phyloP scores from a whole-genome alignment of 2,888 invertebrate species.

The Acronicta aceris region DNA sequence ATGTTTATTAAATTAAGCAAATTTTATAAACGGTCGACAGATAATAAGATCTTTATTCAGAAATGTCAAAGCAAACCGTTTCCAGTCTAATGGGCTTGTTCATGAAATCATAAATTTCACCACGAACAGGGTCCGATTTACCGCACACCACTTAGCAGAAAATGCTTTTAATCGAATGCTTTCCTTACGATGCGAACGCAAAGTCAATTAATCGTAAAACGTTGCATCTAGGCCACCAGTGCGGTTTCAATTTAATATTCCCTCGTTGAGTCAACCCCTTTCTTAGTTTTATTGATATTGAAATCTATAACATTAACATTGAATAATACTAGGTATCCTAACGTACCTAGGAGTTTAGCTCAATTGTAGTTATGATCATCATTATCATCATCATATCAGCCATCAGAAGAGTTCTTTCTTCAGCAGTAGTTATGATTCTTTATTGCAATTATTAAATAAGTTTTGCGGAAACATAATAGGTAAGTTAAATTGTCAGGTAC shows the following conservation, averaged over 20 bases:
- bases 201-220: slow-evolving; percentile 35
- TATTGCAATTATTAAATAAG: too few relatives aligned
- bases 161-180: slow-evolving; percentile 32
- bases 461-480: too few relatives aligned
- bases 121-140: slow-evolving; percentile 8
- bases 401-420: too few relatives aligned
- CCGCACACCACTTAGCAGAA: slow-evolving; percentile 12
- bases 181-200: slow-evolving; percentile 24
- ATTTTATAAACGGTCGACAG: neutral
- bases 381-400: too few relatives aligned
- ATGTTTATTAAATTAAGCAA: neutral
- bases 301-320: neutral
- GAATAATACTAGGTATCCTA: neutral
- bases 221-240: slow-evolving; percentile 20
- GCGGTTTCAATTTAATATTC: slow-evolving; percentile 14
- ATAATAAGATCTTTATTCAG: neutral
- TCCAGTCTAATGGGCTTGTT: slow-evolving; percentile 1
- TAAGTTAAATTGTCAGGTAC: too few relatives aligned
- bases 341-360: neutral
- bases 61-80: slow-evolving; percentile 11
- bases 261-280: neutral
- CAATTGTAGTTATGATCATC: too few relatives aligned
- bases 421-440: too few relatives aligned
- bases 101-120: slow-evolving; percentile 17
- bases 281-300: slow-evolving; percentile 3